phyloP scores from a whole-genome alignment of 1,140 invertebrate species.

The Drosophila azteca region DNA sequence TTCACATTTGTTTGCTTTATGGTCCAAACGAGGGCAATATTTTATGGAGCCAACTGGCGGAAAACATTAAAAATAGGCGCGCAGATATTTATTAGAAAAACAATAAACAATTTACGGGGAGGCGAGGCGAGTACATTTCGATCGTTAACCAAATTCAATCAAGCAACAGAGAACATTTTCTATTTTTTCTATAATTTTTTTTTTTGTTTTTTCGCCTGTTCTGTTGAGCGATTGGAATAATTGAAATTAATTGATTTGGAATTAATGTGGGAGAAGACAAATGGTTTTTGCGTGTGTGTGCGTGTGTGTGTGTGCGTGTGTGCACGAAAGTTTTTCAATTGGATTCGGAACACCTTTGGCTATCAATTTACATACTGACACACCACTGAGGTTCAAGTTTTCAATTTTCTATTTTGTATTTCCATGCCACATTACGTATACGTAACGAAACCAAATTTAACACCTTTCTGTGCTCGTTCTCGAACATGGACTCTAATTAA shows the following conservation, averaged over 20 bases:
- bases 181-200: slow-evolving; percentile 8
- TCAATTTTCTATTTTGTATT: slow-evolving; percentile 45
- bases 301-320: no score
- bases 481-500: slow-evolving; percentile 20
- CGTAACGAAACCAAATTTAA: slow-evolving; percentile 51
- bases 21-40: slow-evolving; percentile 18
- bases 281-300: slow-evolving; percentile 1
- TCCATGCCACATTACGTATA: no score
- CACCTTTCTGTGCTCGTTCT: slow-evolving; percentile 42
- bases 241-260: slow-evolving; percentile 59
- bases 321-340: slow-evolving; percentile 10
- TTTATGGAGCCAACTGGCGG: slow-evolving; percentile 25
- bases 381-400: slow-evolving; percentile 7
- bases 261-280: slow-evolving; percentile 21
- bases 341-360: slow-evolving; percentile 36
- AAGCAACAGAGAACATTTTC: slow-evolving; percentile 6
- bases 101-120: slow-evolving; percentile 35
- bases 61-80: slow-evolving; percentile 7
- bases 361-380: slow-evolving; percentile 50
- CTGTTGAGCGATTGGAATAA: slow-evolving; percentile 52
- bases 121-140: slow-evolving; percentile 12
- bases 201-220: slow-evolving; percentile 27
- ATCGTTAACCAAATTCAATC: slow-evolving; percentile 44
- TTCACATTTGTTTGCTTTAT: slow-evolving; percentile 37
- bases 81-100: slow-evolving; percentile 45